These are phyloP conservation scores for Drosophila barbarae DNA, from an alignment of 2,888 invertebrate genomes.

Conservation along the genomic window DNA sequence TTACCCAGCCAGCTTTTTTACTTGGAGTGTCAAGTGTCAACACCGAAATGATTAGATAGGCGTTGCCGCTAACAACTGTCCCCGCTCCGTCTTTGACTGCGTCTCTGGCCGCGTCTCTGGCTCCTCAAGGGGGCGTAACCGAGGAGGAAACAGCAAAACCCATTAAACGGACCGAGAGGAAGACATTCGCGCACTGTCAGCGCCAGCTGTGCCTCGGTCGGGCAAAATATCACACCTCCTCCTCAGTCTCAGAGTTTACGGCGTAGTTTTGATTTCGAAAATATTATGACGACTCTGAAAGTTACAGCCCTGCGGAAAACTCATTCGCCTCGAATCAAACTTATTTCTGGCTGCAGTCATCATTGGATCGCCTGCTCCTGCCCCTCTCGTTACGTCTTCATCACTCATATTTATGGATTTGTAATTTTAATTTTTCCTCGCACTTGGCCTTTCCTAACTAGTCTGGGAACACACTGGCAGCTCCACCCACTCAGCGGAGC, in stretches of 20 bases:
- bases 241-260: slow-evolving; percentile 53
- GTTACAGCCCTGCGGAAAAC: slow-evolving; percentile 48
- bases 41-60: slow-evolving; percentile 71
- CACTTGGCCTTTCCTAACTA: slow-evolving; percentile 41
- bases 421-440: slow-evolving; percentile 57
- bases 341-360: slow-evolving; percentile 1
- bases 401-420: slow-evolving; percentile 64
- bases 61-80: slow-evolving; percentile 48
- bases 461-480: slow-evolving; percentile 20
- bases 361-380: not conserved
- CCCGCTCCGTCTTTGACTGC: slow-evolving; percentile 1
- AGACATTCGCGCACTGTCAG: slow-evolving; percentile 51
- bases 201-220: slow-evolving; percentile 52
- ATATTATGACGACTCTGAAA: slow-evolving; percentile 66
- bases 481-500: slow-evolving; percentile 45
- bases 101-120: not conserved
- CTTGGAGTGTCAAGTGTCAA: slow-evolving; percentile 71
- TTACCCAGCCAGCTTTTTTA: slow-evolving; percentile 14
- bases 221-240: slow-evolving; percentile 27
- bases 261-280: slow-evolving; percentile 65
- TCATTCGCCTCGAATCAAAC: slow-evolving; percentile 59
- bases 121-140: slow-evolving; percentile 15
- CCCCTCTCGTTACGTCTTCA: slow-evolving; percentile 63
- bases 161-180: slow-evolving; percentile 27
- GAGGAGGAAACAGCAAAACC: slow-evolving; percentile 16